phyloP scores from a whole-genome alignment of 2,888 invertebrate species.

The Drosophila lutescens region DNA sequence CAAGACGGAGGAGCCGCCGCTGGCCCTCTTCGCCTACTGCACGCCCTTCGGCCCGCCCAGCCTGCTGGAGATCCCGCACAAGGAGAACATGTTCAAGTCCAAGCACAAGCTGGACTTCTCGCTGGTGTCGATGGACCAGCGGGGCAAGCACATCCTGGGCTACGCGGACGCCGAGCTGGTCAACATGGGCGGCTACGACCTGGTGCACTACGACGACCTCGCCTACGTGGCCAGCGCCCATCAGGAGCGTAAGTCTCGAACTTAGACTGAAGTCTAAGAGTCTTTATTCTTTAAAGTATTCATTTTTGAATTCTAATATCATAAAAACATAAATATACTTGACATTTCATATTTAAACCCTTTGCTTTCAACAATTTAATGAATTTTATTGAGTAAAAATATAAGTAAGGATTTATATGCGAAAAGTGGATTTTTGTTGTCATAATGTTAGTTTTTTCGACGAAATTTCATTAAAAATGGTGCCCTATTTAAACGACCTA shows the following conservation, averaged over 20 bases:
- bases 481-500: too few relatives aligned
- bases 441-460: too few relatives aligned
- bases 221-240: slow-evolving; percentile 99
- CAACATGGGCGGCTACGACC: slow-evolving; percentile 97
- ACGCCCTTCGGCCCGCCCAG: slow-evolving; percentile 99
- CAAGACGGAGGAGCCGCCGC: slow-evolving; percentile 95
- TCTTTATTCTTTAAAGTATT: too few relatives aligned
- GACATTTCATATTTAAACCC: too few relatives aligned
- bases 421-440: too few relatives aligned
- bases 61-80: slow-evolving; percentile 97
- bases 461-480: too few relatives aligned
- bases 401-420: too few relatives aligned
- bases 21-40: slow-evolving; percentile 98
- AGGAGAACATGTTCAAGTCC: slow-evolving; percentile 99
- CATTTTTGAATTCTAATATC: background rate
- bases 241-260: slow-evolving; percentile 95
- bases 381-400: too few relatives aligned
- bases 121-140: slow-evolving; percentile 98
- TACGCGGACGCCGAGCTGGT: slow-evolving; percentile 96
- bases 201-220: slow-evolving; percentile 98
- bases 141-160: slow-evolving; percentile 97
- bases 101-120: slow-evolving; percentile 99
- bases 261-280: background rate
- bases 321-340: too few relatives aligned
- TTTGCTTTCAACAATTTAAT: too few relatives aligned